Evolutionary conservation across 2,113 vertebrate genomes (phyloP), one percentile per base, ranked within the genome.

Genomic region (Lethenteron reissneri): DNA sequence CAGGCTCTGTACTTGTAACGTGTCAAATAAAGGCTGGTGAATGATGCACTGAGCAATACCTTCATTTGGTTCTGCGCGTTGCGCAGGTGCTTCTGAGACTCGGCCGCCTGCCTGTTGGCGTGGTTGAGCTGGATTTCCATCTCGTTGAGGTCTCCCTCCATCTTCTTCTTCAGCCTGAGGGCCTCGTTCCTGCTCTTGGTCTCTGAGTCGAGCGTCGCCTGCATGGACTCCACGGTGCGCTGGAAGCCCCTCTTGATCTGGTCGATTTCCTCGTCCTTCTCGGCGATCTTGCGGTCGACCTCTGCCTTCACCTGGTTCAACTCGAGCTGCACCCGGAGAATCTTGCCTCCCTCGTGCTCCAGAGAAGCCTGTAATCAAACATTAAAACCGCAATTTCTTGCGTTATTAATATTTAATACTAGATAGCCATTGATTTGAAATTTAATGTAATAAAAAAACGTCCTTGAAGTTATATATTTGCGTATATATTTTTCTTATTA

Each of bases 101-200:
- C 91, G 0, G 77, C 74, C 0, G 89, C 86, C 79, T 88, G 87
- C 74, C 87, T 82, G 77, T 85, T 87, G 74, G 88, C 87, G 0
- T 94, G 89, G 79, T 77, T 88, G 73, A 95, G 80, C 82, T 95
- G 90, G 75, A 95, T 82, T 80, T 92, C 89, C 83, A 92, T 88
- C 75, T 92, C 88, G 0, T 94, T 95, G 77, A 94, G 78, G 78
- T 95, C 90, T 0, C 87, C 85, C 71, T 95, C 90, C 88, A 94
- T 92, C 80, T 96, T 96, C 82, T 96, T 95, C 78, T 83, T 86
- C 71, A 95, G 83, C 56, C 88, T 74, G n/a, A 89, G 76, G 0
- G 91, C 91, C 80, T 96, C 90, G 0, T 86, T 91, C 76, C 85
- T 85, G 74, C 88, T 87, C 77, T 85, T 84, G 1, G 85, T 81